Base-by-base conservation (phyloP, 1,140 invertebrate genomes). In the Drosophila setifemur region DNA sequence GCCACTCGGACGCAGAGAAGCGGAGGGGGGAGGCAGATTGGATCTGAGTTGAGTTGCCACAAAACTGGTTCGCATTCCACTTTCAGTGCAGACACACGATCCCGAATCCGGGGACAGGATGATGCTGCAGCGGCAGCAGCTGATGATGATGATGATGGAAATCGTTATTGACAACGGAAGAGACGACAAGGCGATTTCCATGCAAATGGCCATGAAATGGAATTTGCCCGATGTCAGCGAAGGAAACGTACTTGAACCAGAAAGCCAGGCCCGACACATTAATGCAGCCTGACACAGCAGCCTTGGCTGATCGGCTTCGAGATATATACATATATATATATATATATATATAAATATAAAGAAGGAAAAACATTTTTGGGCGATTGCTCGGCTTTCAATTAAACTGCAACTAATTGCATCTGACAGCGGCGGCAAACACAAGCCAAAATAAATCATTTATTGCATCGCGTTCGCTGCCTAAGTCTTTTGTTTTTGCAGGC, bases 91-190 rank as follows among this genome's bases (percentile, higher is more conserved):
- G 66, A 58, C 43, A 40, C 37, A 50, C 66, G 50, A 54, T 52
- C 72, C 55, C 58, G 61, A 16, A 18, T 61, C 52, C 44, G 37
- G 69, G 48, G 49, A 48, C 67, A 77, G 73, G 67, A 76, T 68
- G 77, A 76, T 75, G 75, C 50, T 39, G 67, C 60, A 9, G 54
- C 60, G 12, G 54, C 29, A 37, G 61, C 61, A 37, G 58, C 31
- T 19, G 52, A 70, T 55, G 67, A 74, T 74, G 58, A 45, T 48
- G 52, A 74, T 74, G 81, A 86, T 86, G 81, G 52, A 86, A 86
- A 86, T 86, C 82, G 81, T 86, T 86, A 86, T 86, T 86, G 81
- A 86, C 81, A 86, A 86, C 81, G 81, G 81, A 86, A 86, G 81
- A 86, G 31, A 40, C 33, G 28, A 72, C 33, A 47, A 48, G 29